phyloP scores from a whole-genome alignment of 2,797 vertebrate genomes.

The Bryconaethiops microstoma region DNA sequence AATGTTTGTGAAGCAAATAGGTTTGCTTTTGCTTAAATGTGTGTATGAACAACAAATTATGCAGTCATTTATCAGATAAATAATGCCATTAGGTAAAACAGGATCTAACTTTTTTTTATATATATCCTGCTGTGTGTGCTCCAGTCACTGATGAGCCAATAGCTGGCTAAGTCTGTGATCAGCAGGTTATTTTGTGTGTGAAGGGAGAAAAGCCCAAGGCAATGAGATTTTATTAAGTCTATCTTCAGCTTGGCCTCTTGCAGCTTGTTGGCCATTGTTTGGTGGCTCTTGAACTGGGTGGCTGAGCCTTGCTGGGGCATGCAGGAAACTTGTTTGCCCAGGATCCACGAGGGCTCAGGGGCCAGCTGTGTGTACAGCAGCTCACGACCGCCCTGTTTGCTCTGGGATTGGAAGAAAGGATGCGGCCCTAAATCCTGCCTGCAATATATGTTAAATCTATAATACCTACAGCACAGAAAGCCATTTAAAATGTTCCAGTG shows the following conservation, averaged over 20 bases:
- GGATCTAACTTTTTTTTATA: constrained; percentile 12
- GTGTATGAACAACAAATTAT: constrained; percentile 17
- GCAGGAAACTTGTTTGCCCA: constrained; percentile 79
- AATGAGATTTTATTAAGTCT: constrained; percentile 75
- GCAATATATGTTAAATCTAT: constrained; percentile 46
- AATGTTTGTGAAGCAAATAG: neutral
- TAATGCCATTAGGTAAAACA: constrained; percentile 13
- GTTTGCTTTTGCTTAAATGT: neutral
- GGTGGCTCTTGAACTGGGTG: constrained; percentile 65
- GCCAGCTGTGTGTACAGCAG: constrained; percentile 81
- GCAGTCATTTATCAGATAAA: constrained; percentile 13
- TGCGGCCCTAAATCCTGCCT: constrained; percentile 74
- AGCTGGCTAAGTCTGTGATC: constrained; percentile 66
- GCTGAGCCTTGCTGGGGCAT: constrained; percentile 70
- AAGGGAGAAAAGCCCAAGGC: constrained; percentile 59
- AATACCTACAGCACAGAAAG: constrained; percentile 5
- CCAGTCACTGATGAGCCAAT: constrained; percentile 15
- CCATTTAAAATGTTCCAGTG: constrained; percentile 9
- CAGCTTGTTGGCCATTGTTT: constrained; percentile 75
- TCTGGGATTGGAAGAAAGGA: constrained; percentile 80
- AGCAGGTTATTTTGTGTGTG: constrained; percentile 63
- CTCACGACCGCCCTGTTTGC: constrained; percentile 79
- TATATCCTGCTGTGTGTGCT: constrained; percentile 14
- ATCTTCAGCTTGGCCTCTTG: constrained; percentile 63
- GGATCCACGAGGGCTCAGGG: constrained; percentile 73